Evolutionary conservation across 2,113 vertebrate species (phyloP).

Genomic region (Erpornis zantholeuca): DNA sequence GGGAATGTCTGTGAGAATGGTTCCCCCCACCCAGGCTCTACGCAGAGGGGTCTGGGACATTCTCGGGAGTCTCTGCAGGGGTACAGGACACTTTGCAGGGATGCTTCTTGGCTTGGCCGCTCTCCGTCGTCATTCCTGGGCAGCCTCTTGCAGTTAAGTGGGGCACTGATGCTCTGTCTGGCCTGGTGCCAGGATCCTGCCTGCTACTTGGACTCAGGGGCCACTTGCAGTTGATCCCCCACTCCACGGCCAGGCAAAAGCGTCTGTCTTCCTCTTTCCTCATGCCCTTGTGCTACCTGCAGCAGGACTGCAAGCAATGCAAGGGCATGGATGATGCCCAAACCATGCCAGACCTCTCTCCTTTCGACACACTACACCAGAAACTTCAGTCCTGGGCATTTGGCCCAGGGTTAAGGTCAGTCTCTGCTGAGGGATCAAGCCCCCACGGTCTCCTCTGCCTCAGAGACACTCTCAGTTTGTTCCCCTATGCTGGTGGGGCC

Average conservation of each 20-base stretch:
- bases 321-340: neutral
- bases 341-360: rapidly evolving
- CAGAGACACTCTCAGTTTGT: neutral
- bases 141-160: constrained; percentile 28
- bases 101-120: neutral
- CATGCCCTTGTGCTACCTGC: neutral
- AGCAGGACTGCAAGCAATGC: neutral
- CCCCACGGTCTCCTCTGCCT: neutral
- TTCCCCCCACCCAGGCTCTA: neutral
- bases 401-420: neutral
- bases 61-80: neutral
- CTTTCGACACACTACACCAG: rapidly evolving
- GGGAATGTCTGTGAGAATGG: neutral
- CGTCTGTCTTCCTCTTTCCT: neutral
- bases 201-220: neutral
- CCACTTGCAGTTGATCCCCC: neutral
- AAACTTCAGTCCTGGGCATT: neutral
- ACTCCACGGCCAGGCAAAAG: neutral
- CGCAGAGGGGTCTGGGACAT: neutral
- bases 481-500: neutral
- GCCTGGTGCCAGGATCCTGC: neutral
- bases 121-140: neutral
- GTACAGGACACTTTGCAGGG: neutral
- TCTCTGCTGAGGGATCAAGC: neutral
- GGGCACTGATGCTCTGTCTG: constrained; percentile 34